These are phyloP conservation scores for Rutpela maculata DNA, from an alignment of 2,888 invertebrate genomes.

Conservation along the genomic window DNA sequence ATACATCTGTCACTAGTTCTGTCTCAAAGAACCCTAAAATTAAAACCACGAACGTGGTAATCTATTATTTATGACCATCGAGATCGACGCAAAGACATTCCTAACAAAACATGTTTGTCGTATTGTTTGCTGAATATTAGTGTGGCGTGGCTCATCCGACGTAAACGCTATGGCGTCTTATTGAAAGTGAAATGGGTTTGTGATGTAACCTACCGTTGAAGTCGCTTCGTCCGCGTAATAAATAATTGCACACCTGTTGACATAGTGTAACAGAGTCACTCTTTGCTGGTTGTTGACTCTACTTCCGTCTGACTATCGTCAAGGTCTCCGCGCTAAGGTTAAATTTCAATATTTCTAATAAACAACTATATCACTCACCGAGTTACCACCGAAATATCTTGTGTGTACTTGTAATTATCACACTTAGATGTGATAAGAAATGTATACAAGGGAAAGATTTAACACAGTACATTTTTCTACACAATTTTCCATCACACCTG, in stretches of 20 bases:
- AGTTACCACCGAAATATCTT: background rate
- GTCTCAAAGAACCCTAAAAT: background rate
- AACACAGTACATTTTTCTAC: background rate
- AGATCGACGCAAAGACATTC: background rate
- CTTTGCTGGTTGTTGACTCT: constrained; percentile 53
- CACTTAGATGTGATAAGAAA: background rate
- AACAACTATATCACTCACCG: background rate
- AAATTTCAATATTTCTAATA: constrained; percentile 4
- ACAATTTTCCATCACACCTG: background rate
- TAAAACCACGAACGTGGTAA: background rate
- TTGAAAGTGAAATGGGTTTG: constrained; percentile 48
- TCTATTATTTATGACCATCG: background rate
- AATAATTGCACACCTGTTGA: constrained; percentile 53
- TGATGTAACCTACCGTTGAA: constrained; percentile 47
- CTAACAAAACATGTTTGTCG: background rate
- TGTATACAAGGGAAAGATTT: background rate
- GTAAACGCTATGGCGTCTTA: background rate
- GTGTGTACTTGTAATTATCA: background rate
- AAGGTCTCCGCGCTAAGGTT: constrained; percentile 46
- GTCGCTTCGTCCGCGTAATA: constrained; percentile 38
- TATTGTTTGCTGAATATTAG: background rate
- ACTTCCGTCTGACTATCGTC: constrained; percentile 51
- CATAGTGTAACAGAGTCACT: constrained; percentile 49
- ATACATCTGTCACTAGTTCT: too few species aligned
- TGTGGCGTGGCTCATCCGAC: background rate